These are phyloP conservation scores for Chunga burmeisteri DNA, from an alignment of 2,113 vertebrate genomes.

Conservation along the genomic window DNA sequence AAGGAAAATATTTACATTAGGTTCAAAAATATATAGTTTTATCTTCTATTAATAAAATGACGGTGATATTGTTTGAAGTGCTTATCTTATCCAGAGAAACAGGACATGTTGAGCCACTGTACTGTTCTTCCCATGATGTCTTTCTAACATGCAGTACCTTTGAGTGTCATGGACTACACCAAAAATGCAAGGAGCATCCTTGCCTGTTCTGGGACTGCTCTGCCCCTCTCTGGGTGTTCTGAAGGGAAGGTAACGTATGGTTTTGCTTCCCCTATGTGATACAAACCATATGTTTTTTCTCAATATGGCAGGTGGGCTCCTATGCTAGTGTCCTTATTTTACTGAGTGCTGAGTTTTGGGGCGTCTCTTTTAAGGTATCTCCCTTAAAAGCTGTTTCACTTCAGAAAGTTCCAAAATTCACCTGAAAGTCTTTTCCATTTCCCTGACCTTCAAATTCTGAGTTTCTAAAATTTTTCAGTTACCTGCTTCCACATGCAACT, in stretches of 20 bases:
- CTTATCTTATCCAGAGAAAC: background rate
- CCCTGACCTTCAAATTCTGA: background rate
- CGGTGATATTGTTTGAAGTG: background rate
- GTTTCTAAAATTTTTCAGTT: background rate
- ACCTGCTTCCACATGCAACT: background rate
- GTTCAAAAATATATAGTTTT: background rate
- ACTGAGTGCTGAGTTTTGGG: background rate
- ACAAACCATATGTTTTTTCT: background rate
- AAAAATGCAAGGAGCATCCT: background rate
- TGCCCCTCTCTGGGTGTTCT: background rate
- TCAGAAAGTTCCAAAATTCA: background rate
- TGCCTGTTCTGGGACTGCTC: accelerated
- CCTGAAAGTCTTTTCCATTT: background rate
- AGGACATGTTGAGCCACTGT: background rate
- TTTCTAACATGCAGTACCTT: background rate
- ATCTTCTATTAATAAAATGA: background rate
- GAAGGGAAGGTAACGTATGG: background rate
- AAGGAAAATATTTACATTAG: background rate
- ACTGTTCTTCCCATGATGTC: background rate
- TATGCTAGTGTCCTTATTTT: background rate
- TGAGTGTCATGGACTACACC: background rate
- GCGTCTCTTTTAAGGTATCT: background rate
- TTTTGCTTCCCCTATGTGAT: background rate
- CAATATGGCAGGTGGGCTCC: background rate
- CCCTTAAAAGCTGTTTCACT: background rate